phyloP scores from a whole-genome alignment of 2,113 vertebrate species.

The Scolopax mira region DNA sequence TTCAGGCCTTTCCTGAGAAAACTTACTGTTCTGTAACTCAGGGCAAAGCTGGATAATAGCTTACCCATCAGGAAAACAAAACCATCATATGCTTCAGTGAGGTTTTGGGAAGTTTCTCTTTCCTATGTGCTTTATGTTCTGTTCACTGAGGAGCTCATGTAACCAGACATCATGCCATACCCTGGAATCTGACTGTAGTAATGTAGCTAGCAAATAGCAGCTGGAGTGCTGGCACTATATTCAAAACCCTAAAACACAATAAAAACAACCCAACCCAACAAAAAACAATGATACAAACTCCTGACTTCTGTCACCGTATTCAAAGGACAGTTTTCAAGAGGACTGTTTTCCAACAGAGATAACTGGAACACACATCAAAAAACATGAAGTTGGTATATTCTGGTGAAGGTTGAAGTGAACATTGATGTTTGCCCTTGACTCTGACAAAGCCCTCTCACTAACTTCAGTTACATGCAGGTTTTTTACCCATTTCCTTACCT shows the following conservation, averaged over 20 bases:
- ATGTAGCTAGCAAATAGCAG: background rate
- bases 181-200: background rate
- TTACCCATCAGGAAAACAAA: background rate
- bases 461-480: background rate
- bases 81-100: background rate
- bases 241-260: background rate
- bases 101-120: background rate
- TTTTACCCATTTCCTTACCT: background rate
- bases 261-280: background rate
- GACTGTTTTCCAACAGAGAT: background rate
- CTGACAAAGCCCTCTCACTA: background rate
- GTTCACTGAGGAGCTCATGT: background rate
- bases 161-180: background rate
- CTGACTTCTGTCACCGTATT: background rate
- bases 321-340: background rate
- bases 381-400: background rate
- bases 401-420: background rate
- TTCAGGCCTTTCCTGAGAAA: background rate
- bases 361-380: background rate
- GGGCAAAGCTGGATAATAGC: background rate
- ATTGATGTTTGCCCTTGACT: background rate
- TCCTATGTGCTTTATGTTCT: background rate
- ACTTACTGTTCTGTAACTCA: background rate
- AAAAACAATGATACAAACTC: background rate
- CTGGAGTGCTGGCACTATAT: background rate